Evolutionary conservation across 2,888 invertebrate genomes (phyloP), one percentile per base, ranked within the genome.

Genomic region (Drosophila gaucha): DNA sequence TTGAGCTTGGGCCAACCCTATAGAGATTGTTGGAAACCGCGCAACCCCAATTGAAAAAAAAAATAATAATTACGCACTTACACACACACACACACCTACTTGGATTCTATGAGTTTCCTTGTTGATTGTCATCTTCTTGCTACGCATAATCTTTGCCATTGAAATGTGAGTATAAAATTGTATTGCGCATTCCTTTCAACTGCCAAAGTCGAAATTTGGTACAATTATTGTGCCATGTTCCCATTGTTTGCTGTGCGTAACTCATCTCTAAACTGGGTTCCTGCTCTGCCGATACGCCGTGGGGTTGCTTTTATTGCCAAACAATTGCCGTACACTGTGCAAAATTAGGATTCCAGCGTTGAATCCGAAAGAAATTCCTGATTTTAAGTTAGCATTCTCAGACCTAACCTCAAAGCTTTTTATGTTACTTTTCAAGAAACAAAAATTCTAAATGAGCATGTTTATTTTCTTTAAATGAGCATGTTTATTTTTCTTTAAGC

Each of bases 1-100:
- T 88, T 83, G 86, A 79, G 68, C 57, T 33, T 57, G 47, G 63
- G 26, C 44, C 78, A 82, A 82, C 86, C 86, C 78, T 69, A 44
- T 44, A 59, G 22, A 22, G 38, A 56, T 70, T 60, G 41, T 30
- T 68, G 59, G 46, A 52, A 76, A 63, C 78, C 78, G 66, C 70
- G 78, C 78, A 74, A 77, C 76, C 78, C 76, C 74, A 74, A 74
- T 71, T 62, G 26, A 41, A 41, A 24, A 33, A 31, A 47, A 73
- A 80, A 54, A 66, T 58, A 76, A 84, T 86, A 80, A 80, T 78
- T 87, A 74, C 83, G 70, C 67, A 69, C 33, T 67, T 31, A 47
- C 51, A 49, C 52, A 71, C 54, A 65, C 30, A 56, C 24, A 59
- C 44, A 24, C 35, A 18, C 18, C 9, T 6, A 14, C 3, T 3